Evolutionary conservation across 2,888 invertebrate species (phyloP), one percentile per base, ranked within the genome.

Genomic region (Stratiomys singularior): DNA sequence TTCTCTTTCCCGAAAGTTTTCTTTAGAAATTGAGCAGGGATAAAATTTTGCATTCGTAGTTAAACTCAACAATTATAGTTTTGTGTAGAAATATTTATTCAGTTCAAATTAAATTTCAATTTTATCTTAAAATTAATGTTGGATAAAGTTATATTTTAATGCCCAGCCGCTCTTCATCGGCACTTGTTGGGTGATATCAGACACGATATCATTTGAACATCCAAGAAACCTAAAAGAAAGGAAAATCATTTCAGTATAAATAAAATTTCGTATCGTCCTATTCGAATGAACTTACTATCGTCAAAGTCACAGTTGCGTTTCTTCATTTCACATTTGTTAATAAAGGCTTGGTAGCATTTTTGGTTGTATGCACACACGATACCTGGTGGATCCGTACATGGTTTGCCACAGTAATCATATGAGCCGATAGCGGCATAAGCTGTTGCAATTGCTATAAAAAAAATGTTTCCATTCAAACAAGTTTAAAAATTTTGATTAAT

Each of bases 291-390:
- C 74, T 74, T 60, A 74, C 74, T 58, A n/a, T 74, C 74, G 18
- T 56, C 44, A 13, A 21, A n/a, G 37, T 74, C 60, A 60, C 74
- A 74, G 28, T 74, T 74, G 30, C 56, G 52, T 15, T 60, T 58
- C 44, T 74, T 74, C 74, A 74, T 74, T 23, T 30, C 60, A 13
- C 74, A 74, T 37, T 30, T 21, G 37, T 44, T 60, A 11, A 30
- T 21, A 37, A 37, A 74, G 13, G 60, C 37, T 37, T 74, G 23
- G 25, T 30, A 74, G 13, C 74, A 74, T 18, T 9, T 15, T 60
- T 74, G 74, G 21, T 74, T 74, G 60, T 74, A 74, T 28, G 74
- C 74, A 13, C 74, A 74, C 9, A 21, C n/a, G 18, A 74, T 74
- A 1, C 74, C 1, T 13, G 52, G n/a, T 9, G 28, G 1, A 74